Conservation (phyloP, 2,888 invertebrate genomes). For the Perithous albicinctus region DNA sequence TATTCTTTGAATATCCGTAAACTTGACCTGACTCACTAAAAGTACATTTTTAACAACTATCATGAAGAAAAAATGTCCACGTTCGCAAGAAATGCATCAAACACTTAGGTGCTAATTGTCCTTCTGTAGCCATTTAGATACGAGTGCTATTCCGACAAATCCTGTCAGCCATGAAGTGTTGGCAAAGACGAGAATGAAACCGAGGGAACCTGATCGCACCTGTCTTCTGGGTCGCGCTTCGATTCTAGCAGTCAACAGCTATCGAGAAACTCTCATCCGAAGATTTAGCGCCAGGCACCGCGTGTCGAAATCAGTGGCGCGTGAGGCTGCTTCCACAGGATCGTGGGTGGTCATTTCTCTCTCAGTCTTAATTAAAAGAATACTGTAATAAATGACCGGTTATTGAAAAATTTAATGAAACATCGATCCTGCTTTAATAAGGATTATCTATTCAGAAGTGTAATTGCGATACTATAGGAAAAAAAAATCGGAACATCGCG, state of each 20-base stretch:
- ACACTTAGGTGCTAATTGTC: no score
- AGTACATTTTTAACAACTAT: no score
- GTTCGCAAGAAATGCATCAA: no score
- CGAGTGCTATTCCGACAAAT: no score
- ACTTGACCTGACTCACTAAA: no score
- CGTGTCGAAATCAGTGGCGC: slow-evolving; percentile 50
- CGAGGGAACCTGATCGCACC: slow-evolving; percentile 71
- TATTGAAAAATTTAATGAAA: not conserved
- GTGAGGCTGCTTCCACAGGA: slow-evolving; percentile 32
- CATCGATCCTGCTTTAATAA: not conserved
- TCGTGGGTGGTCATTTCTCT: slow-evolving; percentile 53
- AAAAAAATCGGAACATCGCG: no score
- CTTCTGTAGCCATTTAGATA: no score
- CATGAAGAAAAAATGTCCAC: no score
- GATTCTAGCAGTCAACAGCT: slow-evolving; percentile 55
- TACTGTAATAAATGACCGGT: not conserved
- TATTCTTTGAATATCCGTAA: no score
- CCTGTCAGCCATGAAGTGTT: slow-evolving; percentile 7
- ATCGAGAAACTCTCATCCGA: slow-evolving; percentile 57
- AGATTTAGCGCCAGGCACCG: slow-evolving; percentile 61
- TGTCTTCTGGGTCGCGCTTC: slow-evolving; percentile 75
- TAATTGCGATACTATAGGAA: no score
- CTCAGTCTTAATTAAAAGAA: slow-evolving; percentile 33
- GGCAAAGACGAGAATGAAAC: slow-evolving; percentile 1
- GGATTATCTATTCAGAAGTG: no score